Base-by-base conservation (phyloP, 2,888 invertebrate species). In the Ellobium chinense region DNA sequence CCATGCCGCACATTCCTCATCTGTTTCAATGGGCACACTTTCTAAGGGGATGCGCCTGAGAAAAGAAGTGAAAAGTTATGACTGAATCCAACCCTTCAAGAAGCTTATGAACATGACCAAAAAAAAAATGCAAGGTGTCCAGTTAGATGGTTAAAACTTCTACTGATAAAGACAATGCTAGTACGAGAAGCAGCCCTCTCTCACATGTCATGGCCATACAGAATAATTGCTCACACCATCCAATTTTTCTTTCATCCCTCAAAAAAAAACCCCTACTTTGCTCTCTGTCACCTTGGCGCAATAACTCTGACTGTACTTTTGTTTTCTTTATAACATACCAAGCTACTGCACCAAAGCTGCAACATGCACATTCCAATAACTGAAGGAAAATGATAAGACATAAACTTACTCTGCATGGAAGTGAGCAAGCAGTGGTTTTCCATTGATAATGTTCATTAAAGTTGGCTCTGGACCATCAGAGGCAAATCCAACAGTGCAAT, bases 11-110 rank as follows among this genome's bases (percentile, higher is more conserved):
- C 96, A 96, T 72, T 94, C 95, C 84, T 95, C 95, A 86, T 97
- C 96, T 39, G 90, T 87, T 75, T 95, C 95, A 66, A 95, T 95
- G 0, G 98, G 98, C 39, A 98, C 95, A 73, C 95, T 94, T 68
- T 96, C 95, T 65, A 98, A 94, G 0, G 97, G 96, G 91, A 97
- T 96, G 89, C 98, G 95, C 84, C 96, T 95, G 84, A n/a, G n/a
- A n/a, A n/a, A n/a, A 34, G 24, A 9, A 60, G 24, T n/a, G n/a
- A n/a, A n/a, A n/a, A n/a, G n/a, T n/a, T n/a, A n/a, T n/a, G n/a
- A n/a, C n/a, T n/a, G 18, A 46, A 46, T 46, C 9, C 46, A 46
- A 46, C 46, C 9, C 9, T 46, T 12, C 18, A 46, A 46, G 9
- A 46, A 12, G 9, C 18, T 46, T 46, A 46, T 46, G 18, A 46